phyloP scores from a whole-genome alignment of 2,888 invertebrate genomes.

The Cremastinae sp. region DNA sequence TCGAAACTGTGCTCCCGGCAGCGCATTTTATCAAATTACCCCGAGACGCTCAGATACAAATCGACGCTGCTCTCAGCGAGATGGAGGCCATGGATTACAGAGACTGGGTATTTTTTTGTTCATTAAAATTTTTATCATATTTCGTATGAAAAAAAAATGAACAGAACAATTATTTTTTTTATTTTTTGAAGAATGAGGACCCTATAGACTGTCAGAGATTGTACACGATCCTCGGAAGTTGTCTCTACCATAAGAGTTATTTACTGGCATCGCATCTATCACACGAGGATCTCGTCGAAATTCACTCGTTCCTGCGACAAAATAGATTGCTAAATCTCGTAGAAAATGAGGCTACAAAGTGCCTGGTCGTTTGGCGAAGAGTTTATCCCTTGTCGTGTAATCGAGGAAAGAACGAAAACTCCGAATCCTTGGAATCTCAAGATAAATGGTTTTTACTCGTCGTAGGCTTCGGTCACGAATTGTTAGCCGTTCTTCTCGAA shows the following conservation, averaged over 20 bases:
- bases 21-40: constrained; percentile 86
- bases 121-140: constrained; percentile 20
- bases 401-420: constrained; percentile 64
- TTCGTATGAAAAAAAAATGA: background rate
- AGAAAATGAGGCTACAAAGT: constrained; percentile 85
- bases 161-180: background rate
- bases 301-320: constrained; percentile 88
- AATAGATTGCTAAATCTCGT: constrained; percentile 88
- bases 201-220: constrained; percentile 88
- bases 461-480: constrained; percentile 86
- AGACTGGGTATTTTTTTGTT: constrained; percentile 83
- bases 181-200: constrained; percentile 86
- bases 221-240: constrained; percentile 86
- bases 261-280: constrained; percentile 90
- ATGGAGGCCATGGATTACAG: constrained; percentile 95
- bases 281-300: constrained; percentile 87
- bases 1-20: constrained; percentile 86
- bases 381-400: constrained; percentile 84
- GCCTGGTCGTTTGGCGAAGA: constrained; percentile 89
- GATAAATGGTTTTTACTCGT: constrained; percentile 88
- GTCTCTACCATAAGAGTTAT: constrained; percentile 85
- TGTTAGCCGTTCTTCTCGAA: constrained; percentile 88
- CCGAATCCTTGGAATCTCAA: constrained; percentile 80
- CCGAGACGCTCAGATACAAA: constrained; percentile 89
- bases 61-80: constrained; percentile 93